Conservation (phyloP, 2,797 vertebrate genomes). For the Loriculus beryllinus region DNA sequence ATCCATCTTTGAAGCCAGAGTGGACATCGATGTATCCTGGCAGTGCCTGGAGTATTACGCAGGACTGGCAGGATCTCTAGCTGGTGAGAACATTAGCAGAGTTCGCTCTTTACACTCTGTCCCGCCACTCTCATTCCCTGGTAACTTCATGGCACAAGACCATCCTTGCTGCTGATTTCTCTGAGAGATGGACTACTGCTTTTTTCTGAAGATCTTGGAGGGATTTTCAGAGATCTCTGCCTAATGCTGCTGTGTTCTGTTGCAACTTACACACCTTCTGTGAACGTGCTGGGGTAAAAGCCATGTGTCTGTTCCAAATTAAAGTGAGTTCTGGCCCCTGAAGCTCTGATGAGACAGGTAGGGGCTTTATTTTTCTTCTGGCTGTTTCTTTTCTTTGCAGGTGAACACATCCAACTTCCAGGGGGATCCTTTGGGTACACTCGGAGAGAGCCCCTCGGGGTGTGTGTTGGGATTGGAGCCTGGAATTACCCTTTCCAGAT, state of each 20-base stretch:
- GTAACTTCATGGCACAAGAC: not conserved
- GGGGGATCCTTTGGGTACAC: conserved; percentile 92
- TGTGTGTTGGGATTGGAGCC: conserved; percentile 93
- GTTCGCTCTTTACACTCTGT: not conserved
- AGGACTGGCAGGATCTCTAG: conserved; percentile 86
- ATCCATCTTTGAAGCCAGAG: conserved; percentile 88
- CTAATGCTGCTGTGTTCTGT: not conserved
- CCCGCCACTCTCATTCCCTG: not conserved
- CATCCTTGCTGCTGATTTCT: not conserved
- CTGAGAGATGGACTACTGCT: not conserved
- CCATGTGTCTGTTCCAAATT: not conserved
- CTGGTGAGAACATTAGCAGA: conserved; percentile 76
- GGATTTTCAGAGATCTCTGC: not conserved
- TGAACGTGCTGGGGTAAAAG: not conserved
- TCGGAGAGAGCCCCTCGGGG: conserved; percentile 90
- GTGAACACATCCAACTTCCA: conserved; percentile 91
- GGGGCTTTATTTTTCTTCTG: not conserved
- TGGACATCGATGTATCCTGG: conserved; percentile 88
- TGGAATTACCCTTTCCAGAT: conserved; percentile 97
- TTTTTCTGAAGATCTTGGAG: not conserved
- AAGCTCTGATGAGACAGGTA: not conserved
- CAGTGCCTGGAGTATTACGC: conserved; percentile 92
- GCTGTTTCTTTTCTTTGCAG: conserved; percentile 65
- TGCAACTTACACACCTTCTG: not conserved
- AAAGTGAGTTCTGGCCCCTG: not conserved